Evolutionary conservation across 2,888 invertebrate genomes (phyloP).

Genomic region (Frankliniella intonsa): DNA sequence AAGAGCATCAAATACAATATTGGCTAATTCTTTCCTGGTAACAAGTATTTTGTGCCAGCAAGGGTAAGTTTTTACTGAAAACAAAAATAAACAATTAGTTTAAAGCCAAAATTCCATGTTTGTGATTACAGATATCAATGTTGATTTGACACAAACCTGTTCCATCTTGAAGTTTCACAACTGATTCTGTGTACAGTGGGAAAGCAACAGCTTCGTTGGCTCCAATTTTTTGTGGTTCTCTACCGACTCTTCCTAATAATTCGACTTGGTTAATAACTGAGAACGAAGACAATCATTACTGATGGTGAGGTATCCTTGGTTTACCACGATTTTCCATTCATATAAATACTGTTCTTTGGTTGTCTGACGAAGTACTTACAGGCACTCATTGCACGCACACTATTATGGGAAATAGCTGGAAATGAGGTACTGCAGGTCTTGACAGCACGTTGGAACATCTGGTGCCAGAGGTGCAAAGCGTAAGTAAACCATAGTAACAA

Average conservation of each 20-base stretch:
- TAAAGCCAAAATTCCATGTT: not conserved
- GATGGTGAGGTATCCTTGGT: not conserved
- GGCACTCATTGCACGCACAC: not conserved
- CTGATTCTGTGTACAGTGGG: not conserved
- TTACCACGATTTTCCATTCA: not conserved
- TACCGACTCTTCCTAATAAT: not conserved
- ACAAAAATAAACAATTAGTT: not conserved
- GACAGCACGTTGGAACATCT: not conserved
- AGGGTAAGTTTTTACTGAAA: not conserved
- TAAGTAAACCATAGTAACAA: too few species aligned
- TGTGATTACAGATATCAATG: not conserved
- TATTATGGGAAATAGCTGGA: not conserved
- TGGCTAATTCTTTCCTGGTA: not conserved
- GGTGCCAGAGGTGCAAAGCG: too few species aligned
- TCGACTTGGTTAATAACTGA: not conserved
- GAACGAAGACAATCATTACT: not conserved
- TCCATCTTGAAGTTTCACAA: not conserved
- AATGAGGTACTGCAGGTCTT: not conserved
- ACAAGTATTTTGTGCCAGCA: not conserved
- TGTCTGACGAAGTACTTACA: not conserved
- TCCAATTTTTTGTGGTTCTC: not conserved
- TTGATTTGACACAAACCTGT: not conserved
- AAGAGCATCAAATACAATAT: not conserved
- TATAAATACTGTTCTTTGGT: not conserved
- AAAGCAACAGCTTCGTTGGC: not conserved